A percentile compares a stretch with the other conserved stretches of the same genome.
Conservation (phyloP, 2,797 vertebrate species). For the Loriculus beryllinus region DNA sequence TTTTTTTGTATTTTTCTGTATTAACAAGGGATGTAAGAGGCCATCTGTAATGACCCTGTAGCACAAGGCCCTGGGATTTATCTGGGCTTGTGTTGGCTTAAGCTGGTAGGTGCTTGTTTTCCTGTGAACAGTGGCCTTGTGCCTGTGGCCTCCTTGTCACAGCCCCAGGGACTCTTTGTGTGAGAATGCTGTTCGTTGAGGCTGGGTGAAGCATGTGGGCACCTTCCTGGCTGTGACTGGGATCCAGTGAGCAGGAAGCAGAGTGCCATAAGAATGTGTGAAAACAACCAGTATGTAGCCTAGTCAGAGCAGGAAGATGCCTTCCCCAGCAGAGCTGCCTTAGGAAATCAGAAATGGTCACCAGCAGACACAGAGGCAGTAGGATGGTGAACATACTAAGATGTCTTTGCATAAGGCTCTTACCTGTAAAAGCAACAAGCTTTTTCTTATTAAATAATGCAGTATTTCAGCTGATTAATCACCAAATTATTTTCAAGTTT, state of each 20-base stretch:
- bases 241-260: neutral
- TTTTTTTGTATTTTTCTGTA: neutral
- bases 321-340: neutral
- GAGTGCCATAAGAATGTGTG: neutral
- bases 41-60: accelerated
- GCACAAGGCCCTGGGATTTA: neutral
- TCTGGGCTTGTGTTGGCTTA: neutral
- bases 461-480: neutral
- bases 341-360: accelerated
- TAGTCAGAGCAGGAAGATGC: neutral
- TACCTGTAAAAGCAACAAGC: neutral
- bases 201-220: neutral
- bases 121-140: too few relatives aligned
- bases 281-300: accelerated
- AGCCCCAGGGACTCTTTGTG: accelerated
- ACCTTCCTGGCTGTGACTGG: neutral
- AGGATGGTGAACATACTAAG: accelerated
- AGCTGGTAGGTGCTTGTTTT: neutral
- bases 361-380: neutral
- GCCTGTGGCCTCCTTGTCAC: neutral
- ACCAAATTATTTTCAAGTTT: neutral
- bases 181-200: neutral
- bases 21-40: neutral
- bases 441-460: neutral
- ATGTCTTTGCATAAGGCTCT: neutral